Evolutionary conservation across 2,113 vertebrate genomes (phyloP).

Genomic region (Mixornis gularis): DNA sequence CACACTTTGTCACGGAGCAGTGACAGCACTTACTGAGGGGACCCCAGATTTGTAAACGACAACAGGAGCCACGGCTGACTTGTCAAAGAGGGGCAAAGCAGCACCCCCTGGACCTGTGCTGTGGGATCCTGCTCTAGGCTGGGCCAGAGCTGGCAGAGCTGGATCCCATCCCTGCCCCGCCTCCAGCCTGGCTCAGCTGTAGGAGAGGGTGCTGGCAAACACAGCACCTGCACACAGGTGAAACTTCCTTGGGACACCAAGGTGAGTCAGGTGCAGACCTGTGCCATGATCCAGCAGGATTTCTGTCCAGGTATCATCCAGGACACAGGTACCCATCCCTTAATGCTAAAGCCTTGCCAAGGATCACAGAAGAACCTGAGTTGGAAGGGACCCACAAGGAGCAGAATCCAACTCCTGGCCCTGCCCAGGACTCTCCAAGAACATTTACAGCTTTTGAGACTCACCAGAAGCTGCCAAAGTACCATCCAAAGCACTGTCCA

Average conservation of each 20-base stretch:
- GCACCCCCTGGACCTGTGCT: not conserved
- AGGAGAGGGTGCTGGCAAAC: rapidly evolving
- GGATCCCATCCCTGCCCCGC: not conserved
- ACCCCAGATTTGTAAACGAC: not conserved
- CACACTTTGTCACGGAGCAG: not conserved
- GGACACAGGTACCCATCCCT: rapidly evolving
- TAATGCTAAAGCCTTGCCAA: not conserved
- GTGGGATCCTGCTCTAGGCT: not conserved
- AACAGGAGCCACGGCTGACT: not conserved
- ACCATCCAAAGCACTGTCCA: not conserved
- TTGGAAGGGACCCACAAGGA: not conserved
- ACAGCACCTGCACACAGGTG: not conserved
- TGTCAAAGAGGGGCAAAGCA: not conserved
- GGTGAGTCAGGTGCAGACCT: not conserved
- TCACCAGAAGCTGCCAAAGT: not conserved
- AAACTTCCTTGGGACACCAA: too few relatives aligned
- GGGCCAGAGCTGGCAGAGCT: too few relatives aligned
- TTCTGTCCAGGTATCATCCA: not conserved
- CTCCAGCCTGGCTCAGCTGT: not conserved
- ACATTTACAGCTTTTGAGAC: not conserved
- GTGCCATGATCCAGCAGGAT: not conserved
- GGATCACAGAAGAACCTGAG: not conserved
- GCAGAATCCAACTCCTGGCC: not conserved
- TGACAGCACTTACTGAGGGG: not conserved
- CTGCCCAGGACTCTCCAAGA: not conserved